Percentiles rank a stretch among this genome's conserved stretches.
phyloP scores from a whole-genome alignment of 2,113 vertebrate genomes.

The Phylloscopus trochilus region DNA sequence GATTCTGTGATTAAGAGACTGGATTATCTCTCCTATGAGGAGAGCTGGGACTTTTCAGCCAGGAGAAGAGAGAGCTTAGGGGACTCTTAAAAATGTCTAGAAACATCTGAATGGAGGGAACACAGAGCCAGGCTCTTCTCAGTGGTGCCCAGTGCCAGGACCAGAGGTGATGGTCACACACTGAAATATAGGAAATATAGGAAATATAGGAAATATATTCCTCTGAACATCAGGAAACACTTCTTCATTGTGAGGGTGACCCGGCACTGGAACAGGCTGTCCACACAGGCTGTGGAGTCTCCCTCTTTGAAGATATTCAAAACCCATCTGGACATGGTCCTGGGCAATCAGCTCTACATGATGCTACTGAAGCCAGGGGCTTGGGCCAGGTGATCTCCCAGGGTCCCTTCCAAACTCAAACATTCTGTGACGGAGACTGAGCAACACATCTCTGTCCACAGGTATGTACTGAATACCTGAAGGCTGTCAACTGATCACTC shows the following conservation, averaged over 20 bases:
- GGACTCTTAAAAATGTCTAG: background rate
- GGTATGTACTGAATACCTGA: background rate
- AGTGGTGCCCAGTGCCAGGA: background rate
- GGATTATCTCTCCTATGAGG: background rate
- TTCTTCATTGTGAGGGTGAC: background rate
- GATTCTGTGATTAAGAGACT: background rate
- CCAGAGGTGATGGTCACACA: background rate
- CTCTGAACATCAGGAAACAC: background rate
- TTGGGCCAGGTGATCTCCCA: background rate
- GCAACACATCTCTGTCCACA: background rate
- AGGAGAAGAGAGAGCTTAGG: background rate
- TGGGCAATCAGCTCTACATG: background rate
- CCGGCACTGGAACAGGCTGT: background rate
- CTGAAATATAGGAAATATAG: background rate
- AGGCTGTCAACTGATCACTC: background rate
- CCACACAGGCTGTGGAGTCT: no score
- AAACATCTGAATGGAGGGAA: background rate
- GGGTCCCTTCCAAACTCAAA: background rate
- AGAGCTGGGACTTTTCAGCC: background rate
- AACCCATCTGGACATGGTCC: no score
- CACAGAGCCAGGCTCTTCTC: background rate
- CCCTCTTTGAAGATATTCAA: no score
- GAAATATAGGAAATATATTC: no score
- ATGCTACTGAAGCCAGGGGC: rapidly evolving
- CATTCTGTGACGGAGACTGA: background rate